Evolutionary conservation across 2,113 vertebrate genomes (phyloP).

Genomic region (Oriolus oriolus): DNA sequence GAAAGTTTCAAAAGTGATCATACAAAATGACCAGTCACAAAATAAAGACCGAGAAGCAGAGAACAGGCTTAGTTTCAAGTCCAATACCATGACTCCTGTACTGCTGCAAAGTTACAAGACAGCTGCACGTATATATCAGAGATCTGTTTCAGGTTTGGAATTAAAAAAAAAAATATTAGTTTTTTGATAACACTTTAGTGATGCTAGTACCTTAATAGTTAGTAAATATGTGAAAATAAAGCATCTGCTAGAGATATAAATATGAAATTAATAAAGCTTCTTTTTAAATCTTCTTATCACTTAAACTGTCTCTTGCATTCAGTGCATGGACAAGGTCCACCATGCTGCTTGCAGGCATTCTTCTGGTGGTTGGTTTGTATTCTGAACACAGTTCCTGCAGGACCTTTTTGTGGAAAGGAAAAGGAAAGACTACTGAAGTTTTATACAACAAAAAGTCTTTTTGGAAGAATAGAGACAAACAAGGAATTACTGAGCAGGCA

Average conservation of each 20-base stretch:
- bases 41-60: neutral
- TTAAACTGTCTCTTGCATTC: neutral
- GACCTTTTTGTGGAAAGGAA: neutral
- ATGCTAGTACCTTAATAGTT: neutral
- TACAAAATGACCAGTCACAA: neutral
- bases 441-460: neutral
- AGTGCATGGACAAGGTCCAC: neutral
- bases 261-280: conserved; percentile 43
- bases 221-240: conserved; percentile 25
- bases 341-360: neutral
- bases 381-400: neutral
- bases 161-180: neutral
- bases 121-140: neutral
- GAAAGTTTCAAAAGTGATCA: neutral
- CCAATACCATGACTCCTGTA: neutral
- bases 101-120: neutral
- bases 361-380: neutral
- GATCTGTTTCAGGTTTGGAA: neutral
- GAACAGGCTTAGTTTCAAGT: neutral
- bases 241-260: conserved; percentile 23
- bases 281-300: conserved; percentile 31
- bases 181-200: neutral
- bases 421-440: neutral
- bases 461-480: neutral
- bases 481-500: neutral